Conservation (phyloP, 2,113 vertebrate genomes). For the Microcebus jonahi region DNA sequence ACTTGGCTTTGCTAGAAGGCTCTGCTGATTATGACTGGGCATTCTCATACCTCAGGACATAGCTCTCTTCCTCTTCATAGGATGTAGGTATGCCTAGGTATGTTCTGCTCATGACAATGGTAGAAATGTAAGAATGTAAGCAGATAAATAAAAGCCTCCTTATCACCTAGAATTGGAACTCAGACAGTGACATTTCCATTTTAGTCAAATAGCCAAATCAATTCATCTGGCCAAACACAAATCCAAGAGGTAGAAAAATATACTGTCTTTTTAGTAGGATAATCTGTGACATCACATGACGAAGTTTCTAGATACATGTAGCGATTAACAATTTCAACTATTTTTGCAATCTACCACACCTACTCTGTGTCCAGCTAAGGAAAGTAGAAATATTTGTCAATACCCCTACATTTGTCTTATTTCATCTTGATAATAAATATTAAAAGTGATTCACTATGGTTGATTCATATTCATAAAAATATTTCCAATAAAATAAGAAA, state of each 20-base stretch:
- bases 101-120: background rate
- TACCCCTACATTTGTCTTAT: background rate
- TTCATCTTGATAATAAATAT: background rate
- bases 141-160: background rate
- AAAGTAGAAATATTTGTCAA: background rate
- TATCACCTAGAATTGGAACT: background rate
- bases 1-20: accelerated
- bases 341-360: background rate
- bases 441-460: background rate
- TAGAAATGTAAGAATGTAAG: background rate
- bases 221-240: background rate
- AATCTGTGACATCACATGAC: background rate
- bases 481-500: background rate
- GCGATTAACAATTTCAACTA: background rate
- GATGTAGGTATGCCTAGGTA: background rate
- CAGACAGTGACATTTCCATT: background rate
- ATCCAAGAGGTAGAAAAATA: background rate
- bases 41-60: background rate
- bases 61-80: background rate
- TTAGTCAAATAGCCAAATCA: background rate
- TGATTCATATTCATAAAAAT: background rate
- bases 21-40: background rate
- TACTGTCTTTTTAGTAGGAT: background rate
- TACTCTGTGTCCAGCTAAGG: background rate
- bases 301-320: background rate